Percentiles rank a stretch among this genome's conserved stretches.
Conservation (phyloP, 2,888 invertebrate genomes). For the Drosophila nigritarsus region DNA sequence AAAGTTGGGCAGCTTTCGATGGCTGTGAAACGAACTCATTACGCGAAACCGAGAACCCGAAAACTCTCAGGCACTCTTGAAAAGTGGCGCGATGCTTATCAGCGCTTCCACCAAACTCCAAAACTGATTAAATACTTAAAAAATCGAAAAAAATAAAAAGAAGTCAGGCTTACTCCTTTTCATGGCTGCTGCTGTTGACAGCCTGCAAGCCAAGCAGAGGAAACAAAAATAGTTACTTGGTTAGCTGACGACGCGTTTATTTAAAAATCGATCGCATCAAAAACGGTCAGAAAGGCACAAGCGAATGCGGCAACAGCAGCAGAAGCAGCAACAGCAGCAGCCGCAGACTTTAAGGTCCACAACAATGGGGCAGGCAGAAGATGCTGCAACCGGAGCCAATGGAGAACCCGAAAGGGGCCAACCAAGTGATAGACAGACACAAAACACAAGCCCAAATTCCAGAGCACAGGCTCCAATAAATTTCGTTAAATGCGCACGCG, state of each 20-base stretch:
- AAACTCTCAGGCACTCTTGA: slow-evolving; percentile 36
- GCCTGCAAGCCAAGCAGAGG: slow-evolving; percentile 27
- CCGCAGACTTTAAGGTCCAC: slow-evolving; percentile 19
- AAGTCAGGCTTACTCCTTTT: slow-evolving; percentile 20
- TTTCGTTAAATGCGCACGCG: slow-evolving; percentile 84
- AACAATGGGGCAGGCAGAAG: slow-evolving; percentile 63
- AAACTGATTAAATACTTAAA: slow-evolving; percentile 79
- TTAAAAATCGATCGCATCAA: slow-evolving; percentile 77
- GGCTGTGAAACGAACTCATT: slow-evolving; percentile 79
- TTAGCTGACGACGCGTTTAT: slow-evolving; percentile 61
- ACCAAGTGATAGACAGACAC: slow-evolving; percentile 77
- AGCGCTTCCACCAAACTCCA: slow-evolving; percentile 74
- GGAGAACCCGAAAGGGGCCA: slow-evolving; percentile 33
- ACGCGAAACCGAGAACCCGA: slow-evolving; percentile 43
- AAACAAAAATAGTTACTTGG: slow-evolving; percentile 41
- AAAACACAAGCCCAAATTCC: slow-evolving; percentile 80
- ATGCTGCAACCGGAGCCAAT: slow-evolving; percentile 41
- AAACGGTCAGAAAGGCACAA: slow-evolving; percentile 13
- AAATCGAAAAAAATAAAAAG: slow-evolving; percentile 18
- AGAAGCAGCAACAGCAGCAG: not conserved
- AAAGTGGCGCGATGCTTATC: slow-evolving; percentile 76
- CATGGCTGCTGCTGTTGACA: slow-evolving; percentile 48
- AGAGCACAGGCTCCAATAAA: slow-evolving; percentile 82
- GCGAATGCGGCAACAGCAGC: slow-evolving; percentile 1
- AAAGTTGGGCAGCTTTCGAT: slow-evolving; percentile 41